phyloP scores from a whole-genome alignment of 2,888 invertebrate genomes.

The Monopis laevigella region DNA sequence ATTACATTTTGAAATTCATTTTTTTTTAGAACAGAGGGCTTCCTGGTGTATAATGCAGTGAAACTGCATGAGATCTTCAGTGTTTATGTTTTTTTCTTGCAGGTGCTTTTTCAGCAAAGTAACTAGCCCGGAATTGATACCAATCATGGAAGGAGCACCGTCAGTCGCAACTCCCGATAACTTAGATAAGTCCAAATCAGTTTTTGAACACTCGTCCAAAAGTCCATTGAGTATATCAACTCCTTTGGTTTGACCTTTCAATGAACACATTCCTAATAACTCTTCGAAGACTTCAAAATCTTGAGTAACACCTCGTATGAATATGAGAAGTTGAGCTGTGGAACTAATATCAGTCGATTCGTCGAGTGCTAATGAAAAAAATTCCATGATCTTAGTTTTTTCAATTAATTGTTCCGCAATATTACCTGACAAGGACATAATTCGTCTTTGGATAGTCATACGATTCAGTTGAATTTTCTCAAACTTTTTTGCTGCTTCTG shows the following conservation, averaged over 20 bases:
- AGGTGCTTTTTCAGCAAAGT: conserved; percentile 17
- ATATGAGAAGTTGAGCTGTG: too few species aligned
- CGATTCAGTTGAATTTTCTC: too few species aligned
- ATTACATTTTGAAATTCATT: not conserved
- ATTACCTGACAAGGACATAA: too few species aligned
- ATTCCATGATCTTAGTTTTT: too few species aligned
- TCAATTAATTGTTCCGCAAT: too few species aligned
- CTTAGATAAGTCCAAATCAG: too few species aligned
- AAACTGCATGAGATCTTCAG: conserved; percentile 2
- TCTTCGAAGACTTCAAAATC: too few species aligned
- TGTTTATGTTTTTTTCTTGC: conserved; percentile 15
- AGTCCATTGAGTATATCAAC: conserved; percentile 6
- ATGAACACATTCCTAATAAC: conserved; percentile 7
- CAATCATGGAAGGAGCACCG: conserved; percentile 22
- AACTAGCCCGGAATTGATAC: conserved; percentile 21
- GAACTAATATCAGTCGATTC: too few species aligned
- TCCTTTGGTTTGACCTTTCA: conserved; percentile 1
- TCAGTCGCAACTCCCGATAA: conserved; percentile 18
- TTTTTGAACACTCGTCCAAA: conserved; percentile 5
- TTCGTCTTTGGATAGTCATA: too few species aligned
- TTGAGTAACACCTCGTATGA: too few species aligned
- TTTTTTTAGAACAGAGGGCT: conserved; percentile 1
- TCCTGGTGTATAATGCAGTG: conserved; percentile 12
- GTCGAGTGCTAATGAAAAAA: too few species aligned
- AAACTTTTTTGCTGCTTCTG: too few species aligned